Evolutionary conservation across 2,888 invertebrate species (phyloP).

Genomic region (Agrochola macilenta): DNA sequence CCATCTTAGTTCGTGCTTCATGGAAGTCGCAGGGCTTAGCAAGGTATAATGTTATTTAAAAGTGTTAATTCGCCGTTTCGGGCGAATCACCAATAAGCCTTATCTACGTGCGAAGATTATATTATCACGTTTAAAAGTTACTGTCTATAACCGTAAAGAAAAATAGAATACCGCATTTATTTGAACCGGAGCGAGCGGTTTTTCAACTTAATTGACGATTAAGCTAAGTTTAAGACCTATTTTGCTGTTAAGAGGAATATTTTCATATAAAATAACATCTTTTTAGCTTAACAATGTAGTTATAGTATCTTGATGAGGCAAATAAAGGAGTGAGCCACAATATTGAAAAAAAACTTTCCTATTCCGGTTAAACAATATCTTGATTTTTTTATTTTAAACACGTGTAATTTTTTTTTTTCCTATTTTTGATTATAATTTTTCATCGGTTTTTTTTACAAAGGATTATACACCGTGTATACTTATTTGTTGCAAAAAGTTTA

Average conservation of each 20-base stretch:
- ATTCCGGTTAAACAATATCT: background rate
- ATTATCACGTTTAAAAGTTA: constrained; percentile 24
- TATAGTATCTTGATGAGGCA: background rate
- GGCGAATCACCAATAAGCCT: too few species aligned
- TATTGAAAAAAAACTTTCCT: too few species aligned
- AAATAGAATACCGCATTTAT: constrained; percentile 20
- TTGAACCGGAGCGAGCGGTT: background rate
- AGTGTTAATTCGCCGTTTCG: too few species aligned
- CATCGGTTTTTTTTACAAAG: too few species aligned
- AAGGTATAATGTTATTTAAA: too few species aligned
- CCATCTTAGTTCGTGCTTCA: too few species aligned
- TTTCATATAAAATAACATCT: constrained; percentile 3
- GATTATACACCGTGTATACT: too few species aligned
- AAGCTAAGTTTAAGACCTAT: constrained; percentile 19
- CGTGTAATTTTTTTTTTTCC: too few species aligned
- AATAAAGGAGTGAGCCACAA: background rate
- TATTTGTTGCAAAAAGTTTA: background rate
- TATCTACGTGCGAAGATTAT: too few species aligned
- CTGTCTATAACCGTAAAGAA: constrained; percentile 20
- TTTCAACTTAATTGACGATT: constrained; percentile 35
- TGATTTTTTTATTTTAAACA: too few species aligned
- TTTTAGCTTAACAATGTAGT: background rate
- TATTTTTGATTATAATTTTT: too few species aligned
- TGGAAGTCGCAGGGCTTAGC: too few species aligned
- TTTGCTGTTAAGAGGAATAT: background rate